These are phyloP conservation scores for Chrysoperla carnea DNA, from an alignment of 1,140 invertebrate species.

Conservation along the genomic window DNA sequence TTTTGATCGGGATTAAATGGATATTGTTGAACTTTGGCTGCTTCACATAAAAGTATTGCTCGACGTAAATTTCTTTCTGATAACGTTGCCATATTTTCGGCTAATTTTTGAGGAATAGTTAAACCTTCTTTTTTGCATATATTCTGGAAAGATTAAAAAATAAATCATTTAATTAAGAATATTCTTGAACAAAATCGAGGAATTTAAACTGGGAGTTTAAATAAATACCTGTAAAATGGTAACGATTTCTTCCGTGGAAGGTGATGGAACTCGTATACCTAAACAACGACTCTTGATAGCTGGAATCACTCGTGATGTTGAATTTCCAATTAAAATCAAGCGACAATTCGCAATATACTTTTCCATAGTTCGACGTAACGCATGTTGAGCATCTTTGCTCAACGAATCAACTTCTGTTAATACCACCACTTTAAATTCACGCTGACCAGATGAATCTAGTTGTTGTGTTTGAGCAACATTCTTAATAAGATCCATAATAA, in stretches of 20 bases:
- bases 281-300: constrained; percentile 92
- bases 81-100: constrained; percentile 56
- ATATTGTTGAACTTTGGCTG: constrained; percentile 83
- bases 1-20: constrained; percentile 70
- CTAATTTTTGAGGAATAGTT: constrained; percentile 57
- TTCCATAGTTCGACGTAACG: constrained; percentile 95
- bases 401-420: constrained; percentile 90
- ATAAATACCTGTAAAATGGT: constrained; percentile 30
- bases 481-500: constrained; percentile 96
- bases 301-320: constrained; percentile 85
- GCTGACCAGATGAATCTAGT: constrained; percentile 67
- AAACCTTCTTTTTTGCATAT: constrained; percentile 80
- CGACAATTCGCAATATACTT: constrained; percentile 94
- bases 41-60: constrained; percentile 87
- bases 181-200: no score
- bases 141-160: constrained; percentile 28
- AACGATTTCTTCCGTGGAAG: constrained; percentile 59
- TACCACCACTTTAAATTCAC: constrained; percentile 93
- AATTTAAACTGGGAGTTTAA: no score
- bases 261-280: constrained; percentile 77
- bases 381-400: constrained; percentile 97
- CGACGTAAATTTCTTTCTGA: constrained; percentile 83
- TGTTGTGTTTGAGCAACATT: constrained; percentile 92
- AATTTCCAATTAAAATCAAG: constrained; percentile 87
- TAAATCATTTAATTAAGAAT: no score